Percentiles rank a stretch among this genome's conserved stretches.
Conservation (phyloP, 37 sponge, comb jelly and placozoan genomes). For the Spongilla lacustris region DNA sequence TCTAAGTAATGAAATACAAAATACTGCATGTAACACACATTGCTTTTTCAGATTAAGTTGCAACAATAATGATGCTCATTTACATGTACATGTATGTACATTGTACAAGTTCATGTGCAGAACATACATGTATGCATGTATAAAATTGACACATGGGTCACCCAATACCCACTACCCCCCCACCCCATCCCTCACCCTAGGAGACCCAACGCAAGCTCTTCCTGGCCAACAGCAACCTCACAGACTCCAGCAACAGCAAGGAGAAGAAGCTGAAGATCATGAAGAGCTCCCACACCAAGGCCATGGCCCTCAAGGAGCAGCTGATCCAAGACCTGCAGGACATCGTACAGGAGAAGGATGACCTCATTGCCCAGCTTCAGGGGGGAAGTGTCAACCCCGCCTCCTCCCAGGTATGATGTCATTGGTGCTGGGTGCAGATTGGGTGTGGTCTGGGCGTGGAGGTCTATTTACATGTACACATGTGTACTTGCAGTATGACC, state of each 20-base stretch:
- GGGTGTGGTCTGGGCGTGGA: not conserved
- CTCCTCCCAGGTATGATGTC: not conserved
- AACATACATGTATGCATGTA: too few species aligned
- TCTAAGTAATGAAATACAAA: too few species aligned
- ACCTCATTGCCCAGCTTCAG: constrained; percentile 27
- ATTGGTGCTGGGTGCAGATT: not conserved
- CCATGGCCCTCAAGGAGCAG: constrained; percentile 51
- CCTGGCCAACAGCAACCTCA: constrained; percentile 11
- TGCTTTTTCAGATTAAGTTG: too few species aligned
- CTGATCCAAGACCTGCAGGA: constrained; percentile 62
- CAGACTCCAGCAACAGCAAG: constrained; percentile 13
- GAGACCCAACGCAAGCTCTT: constrained; percentile 29
- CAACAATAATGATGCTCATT: too few species aligned
- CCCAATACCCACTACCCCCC: too few species aligned
- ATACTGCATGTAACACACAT: too few species aligned
- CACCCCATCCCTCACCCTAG: not conserved
- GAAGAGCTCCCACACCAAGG: constrained; percentile 46
- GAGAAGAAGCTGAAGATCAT: constrained; percentile 54
- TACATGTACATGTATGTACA: too few species aligned
- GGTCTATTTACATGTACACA: too few species aligned
- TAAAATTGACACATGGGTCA: too few species aligned
- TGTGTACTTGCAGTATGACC: too few species aligned
- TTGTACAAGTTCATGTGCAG: too few species aligned
- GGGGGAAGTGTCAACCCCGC: not conserved
- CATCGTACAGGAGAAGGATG: constrained; percentile 57